These are phyloP conservation scores for Anaspis maculata DNA, from an alignment of 2,888 invertebrate genomes.

Conservation along the genomic window DNA sequence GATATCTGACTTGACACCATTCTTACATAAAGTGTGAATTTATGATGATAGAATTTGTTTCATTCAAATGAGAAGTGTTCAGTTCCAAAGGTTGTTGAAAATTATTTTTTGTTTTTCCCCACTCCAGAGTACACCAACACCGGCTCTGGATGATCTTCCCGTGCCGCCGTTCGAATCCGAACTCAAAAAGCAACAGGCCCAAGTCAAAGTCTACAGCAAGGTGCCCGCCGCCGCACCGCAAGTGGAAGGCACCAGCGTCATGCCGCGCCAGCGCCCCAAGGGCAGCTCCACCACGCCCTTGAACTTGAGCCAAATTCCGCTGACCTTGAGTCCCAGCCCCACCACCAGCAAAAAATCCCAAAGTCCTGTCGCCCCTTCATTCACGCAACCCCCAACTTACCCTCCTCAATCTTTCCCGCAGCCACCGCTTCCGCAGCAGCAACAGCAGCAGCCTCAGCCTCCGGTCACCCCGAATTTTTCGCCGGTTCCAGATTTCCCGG, in stretches of 20 bases:
- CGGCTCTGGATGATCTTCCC: slow-evolving; percentile 56
- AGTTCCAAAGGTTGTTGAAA: no score
- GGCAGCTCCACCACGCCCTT: slow-evolving; percentile 45
- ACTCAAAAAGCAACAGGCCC: slow-evolving; percentile 51
- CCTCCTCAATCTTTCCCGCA: slow-evolving; percentile 20
- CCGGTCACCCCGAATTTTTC: slow-evolving; percentile 12
- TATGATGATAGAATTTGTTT: no score
- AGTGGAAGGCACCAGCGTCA: slow-evolving; percentile 71
- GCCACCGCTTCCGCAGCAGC: not conserved
- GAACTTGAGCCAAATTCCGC: slow-evolving; percentile 41
- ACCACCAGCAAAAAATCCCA: slow-evolving; percentile 40
- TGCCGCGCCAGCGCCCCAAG: slow-evolving; percentile 75
- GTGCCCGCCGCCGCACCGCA: slow-evolving; percentile 40
- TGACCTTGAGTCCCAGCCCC: slow-evolving; percentile 49
- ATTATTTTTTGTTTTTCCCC: no score
- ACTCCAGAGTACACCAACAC: slow-evolving; percentile 60
- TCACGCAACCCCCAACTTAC: slow-evolving; percentile 24
- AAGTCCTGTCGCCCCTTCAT: slow-evolving; percentile 29
- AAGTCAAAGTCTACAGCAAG: slow-evolving; percentile 37
- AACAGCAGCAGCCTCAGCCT: not conserved
- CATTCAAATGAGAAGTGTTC: no score
- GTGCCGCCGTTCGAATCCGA: slow-evolving; percentile 65
- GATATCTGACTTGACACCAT: no score
- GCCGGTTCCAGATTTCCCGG: slow-evolving; percentile 18
- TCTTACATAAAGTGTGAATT: no score